A percentile compares a stretch with the other conserved stretches of the same genome.
phyloP scores from a whole-genome alignment of 1,140 invertebrate species.

The Mya arenaria region DNA sequence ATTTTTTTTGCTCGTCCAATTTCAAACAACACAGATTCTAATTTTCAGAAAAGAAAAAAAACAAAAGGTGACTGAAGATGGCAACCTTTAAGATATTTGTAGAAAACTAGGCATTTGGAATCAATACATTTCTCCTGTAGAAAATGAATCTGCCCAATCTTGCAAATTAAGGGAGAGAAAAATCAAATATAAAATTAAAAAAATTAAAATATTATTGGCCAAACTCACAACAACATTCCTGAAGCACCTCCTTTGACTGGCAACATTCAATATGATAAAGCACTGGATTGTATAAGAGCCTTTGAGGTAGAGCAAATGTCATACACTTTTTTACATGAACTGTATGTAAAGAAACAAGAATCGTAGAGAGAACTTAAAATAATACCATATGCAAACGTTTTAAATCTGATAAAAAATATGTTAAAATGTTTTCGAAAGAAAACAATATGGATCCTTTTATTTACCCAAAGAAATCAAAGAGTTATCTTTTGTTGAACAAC shows the following conservation, averaged over 20 bases:
- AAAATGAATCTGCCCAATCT: no score
- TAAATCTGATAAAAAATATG: conserved; percentile 9
- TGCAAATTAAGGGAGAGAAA: no score
- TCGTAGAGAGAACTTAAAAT: conserved; percentile 17
- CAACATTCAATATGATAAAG: not conserved
- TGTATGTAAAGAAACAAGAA: conserved; percentile 37
- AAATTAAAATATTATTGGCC: no score
- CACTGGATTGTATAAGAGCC: conserved; percentile 12
- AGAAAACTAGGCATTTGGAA: no score
- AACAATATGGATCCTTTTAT: conserved; percentile 47
- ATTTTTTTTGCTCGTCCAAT: no score
- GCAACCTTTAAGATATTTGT: no score
- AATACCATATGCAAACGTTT: conserved; percentile 31
- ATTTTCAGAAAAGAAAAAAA: no score
- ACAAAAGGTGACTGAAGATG: no score
- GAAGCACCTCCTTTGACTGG: conserved; percentile 3
- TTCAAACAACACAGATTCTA: no score
- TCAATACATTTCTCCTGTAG: no score
- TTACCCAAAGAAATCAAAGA: conserved; percentile 32
- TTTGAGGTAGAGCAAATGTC: conserved; percentile 50
- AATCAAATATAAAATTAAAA: no score
- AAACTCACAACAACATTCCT: no score
- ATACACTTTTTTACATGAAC: not conserved
- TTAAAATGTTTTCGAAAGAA: conserved; percentile 55
- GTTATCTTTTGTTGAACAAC: conserved; percentile 47